Percentiles rank a stretch among this genome's conserved stretches.
phyloP scores from a whole-genome alignment of 2,797 vertebrate species.

The Poecile montanus region DNA sequence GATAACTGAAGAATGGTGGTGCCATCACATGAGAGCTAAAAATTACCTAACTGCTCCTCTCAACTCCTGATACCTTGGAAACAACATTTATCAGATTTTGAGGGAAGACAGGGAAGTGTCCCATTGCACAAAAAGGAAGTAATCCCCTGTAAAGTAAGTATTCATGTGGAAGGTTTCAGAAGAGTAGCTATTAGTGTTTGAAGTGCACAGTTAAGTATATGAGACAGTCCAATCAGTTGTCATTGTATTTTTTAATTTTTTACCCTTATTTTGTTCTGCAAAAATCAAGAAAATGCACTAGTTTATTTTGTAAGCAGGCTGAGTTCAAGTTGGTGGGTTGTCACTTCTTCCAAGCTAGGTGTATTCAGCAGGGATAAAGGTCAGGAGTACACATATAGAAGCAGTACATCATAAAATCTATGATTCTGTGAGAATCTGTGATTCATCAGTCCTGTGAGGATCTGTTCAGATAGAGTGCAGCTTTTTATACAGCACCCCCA shows the following conservation, averaged over 20 bases:
- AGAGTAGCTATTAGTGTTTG: background rate
- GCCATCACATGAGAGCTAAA: conserved; percentile 86
- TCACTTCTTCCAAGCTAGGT: background rate
- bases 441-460: background rate
- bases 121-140: background rate
- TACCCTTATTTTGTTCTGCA: background rate
- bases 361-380: background rate
- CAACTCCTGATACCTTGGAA: background rate
- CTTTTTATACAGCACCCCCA: background rate
- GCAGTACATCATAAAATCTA: background rate
- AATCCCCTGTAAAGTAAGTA: background rate
- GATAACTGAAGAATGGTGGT: conserved; percentile 99
- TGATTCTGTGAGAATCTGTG: background rate
- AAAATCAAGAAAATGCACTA: background rate
- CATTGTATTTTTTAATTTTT: background rate
- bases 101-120: background rate
- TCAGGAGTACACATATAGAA: background rate
- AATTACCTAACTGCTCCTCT: conserved; percentile 17
- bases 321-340: background rate
- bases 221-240: background rate
- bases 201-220: background rate
- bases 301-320: background rate
- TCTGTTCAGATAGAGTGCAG: background rate
- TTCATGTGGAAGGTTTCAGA: background rate
- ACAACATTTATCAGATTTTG: background rate